Evolutionary conservation across 2,888 invertebrate species (phyloP), one percentile per base, ranked within the genome.

Genomic region (Nematopogon swammerdamellus): DNA sequence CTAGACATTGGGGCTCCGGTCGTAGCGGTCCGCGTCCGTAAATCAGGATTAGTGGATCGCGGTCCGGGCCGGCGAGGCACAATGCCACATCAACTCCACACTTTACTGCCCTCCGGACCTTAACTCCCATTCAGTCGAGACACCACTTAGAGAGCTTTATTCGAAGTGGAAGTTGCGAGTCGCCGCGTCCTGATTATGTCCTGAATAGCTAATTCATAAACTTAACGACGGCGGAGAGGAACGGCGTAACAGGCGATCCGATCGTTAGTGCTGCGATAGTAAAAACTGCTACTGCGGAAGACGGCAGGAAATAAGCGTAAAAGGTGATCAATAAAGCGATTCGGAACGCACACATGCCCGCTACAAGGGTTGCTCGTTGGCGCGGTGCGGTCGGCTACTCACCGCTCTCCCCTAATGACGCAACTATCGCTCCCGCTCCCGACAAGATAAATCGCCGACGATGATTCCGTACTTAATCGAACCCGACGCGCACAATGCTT

Each of bases 401-500:
- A 14, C 36, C n/a, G 11, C 36, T 36, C 36, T 36, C 36, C 36
- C 36, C 36, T 36, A 36, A 36, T 14, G 36, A 36, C 36, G 36
- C 36, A 36, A 36, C 36, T 36, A 36, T 36, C 25, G 25, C n/a
- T n/a, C n/a, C n/a, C n/a, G n/a, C 25, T 25, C 36, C 36, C 36
- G n/a, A 36, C 36, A 58, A 55, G 49, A 66, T 67, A 67, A 69
- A 70, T 65, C 73, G 72, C 68, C 67, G 60, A 69, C 67, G 67
- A 67, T 63, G 60, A 72, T 36, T 36, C 36, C 36, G 36, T 36
- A 36, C 36, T 36, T 77, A 76, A 77, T 76, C 75, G 73, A 72
- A 71, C 70, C 63, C 64, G 49, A 60, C 63, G 67, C 74, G 65
- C 63, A 77, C 76, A 79, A 77, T 77, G 77, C 69, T 75, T 76